Evolutionary conservation across 1,140 invertebrate species (phyloP).

Genomic region (Eubasilissa regina): DNA sequence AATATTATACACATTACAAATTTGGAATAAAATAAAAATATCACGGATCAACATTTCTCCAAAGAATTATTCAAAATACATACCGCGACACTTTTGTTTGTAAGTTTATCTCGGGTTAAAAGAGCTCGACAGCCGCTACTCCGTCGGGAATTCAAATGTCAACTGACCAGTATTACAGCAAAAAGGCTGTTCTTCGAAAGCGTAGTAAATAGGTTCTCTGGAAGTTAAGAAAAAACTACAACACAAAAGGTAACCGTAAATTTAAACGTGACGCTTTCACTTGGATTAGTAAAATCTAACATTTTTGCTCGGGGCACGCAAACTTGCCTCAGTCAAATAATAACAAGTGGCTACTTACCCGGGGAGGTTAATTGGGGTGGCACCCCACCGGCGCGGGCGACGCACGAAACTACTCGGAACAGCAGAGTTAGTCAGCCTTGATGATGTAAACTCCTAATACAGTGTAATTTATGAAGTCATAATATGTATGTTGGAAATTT

Average conservation of each 20-base stretch:
- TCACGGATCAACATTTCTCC: no score
- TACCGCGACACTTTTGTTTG: no score
- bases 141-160: no score
- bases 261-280: neutral
- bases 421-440: conserved; percentile 33
- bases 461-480: conserved; percentile 20
- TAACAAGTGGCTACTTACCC: conserved; percentile 21
- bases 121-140: no score
- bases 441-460: conserved; percentile 16
- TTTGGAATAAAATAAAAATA: no score
- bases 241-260: neutral
- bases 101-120: no score
- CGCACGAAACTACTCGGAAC: conserved; percentile 29
- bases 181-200: neutral
- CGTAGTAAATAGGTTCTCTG: neutral
- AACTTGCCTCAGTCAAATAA: conserved; percentile 1
- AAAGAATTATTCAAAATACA: no score
- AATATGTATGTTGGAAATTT: neutral
- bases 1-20: no score
- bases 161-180: neutral
- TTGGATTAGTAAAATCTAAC: neutral
- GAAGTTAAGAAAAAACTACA: neutral
- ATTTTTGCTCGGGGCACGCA: conserved; percentile 14
- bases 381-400: neutral
- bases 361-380: conserved; percentile 12